phyloP scores from a whole-genome alignment of 2,888 invertebrate genomes.

The Rosalia funebris region DNA sequence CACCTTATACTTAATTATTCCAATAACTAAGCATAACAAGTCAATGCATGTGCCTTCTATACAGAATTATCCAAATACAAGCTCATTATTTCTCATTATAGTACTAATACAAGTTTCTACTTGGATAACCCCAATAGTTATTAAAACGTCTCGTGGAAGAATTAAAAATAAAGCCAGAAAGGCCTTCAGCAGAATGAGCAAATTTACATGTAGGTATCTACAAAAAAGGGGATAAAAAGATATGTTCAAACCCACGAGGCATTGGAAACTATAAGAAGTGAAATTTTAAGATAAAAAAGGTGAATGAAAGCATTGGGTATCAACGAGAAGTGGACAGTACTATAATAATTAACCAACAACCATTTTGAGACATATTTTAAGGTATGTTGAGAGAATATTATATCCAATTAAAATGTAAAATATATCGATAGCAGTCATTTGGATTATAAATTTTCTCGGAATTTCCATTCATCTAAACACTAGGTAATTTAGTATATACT shows the following conservation, averaged over 20 bases:
- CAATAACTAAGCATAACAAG: conserved; percentile 62
- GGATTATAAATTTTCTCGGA: too few species aligned
- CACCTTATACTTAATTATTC: conserved; percentile 57
- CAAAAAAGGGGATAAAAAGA: conserved; percentile 7
- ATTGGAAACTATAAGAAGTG: conserved; percentile 22
- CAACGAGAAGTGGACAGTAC: conserved; percentile 27
- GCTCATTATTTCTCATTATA: conserved; percentile 6
- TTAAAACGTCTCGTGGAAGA: conserved; percentile 24
- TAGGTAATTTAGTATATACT: too few species aligned
- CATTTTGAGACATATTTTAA: too few species aligned
- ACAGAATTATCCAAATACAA: conserved; percentile 18
- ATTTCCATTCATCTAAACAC: too few species aligned
- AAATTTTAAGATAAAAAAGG: conserved; percentile 18
- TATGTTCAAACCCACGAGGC: conserved; percentile 25
- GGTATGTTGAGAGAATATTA: too few species aligned
- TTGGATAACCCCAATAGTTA: conserved; percentile 10
- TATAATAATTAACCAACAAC: conserved; percentile 5
- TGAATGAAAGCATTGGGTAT: conserved; percentile 23
- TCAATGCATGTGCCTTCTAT: conserved; percentile 49
- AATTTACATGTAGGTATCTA: conserved; percentile 11
- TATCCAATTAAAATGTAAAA: too few species aligned
- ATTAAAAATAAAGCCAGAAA: conserved; percentile 13
- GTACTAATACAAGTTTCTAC: conserved; percentile 6
- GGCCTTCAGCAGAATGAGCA: conserved; percentile 14
- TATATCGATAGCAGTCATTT: too few species aligned